Base-by-base conservation (phyloP, 2,888 invertebrate species). In the Orthosia incerta region DNA sequence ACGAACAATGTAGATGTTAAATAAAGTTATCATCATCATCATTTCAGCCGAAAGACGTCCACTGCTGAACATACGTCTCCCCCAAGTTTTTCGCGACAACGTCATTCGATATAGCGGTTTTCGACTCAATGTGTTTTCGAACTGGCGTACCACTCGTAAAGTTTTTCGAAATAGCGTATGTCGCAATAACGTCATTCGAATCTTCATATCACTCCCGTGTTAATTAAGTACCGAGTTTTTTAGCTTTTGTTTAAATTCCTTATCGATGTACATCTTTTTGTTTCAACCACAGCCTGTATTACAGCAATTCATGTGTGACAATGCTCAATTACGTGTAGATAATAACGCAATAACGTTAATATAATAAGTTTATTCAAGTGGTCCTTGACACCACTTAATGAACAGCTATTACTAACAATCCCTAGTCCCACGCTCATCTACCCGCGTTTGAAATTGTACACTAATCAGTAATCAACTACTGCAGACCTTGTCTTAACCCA, bases 331-430 rank as follows among this genome's bases (percentile, higher is more conserved):
- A 87, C 71, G 61, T 67, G 64, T 71, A 73, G 65, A 84, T 78
- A 79, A 77, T 81, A 74, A 81, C 59, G 75, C 85, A 83, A 82
- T 71, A 80, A 75, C 62, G 23, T 74, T 82, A 84, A 76, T 80
- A 76, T 80, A n/a, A 71, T 80, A 77, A 77, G 79, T 74, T 82
- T 71, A 80, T 84, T 77, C 80, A 76, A 71, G 67, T 64, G 80
- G 87, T 92, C 94, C 94, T 93, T 94, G 94, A 91, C 91, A 92
- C 88, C 81, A 87, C 87, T 82, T 90, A 89, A 90, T 91, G 89
- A 89, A 91, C 89, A 80, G 90, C 88, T 89, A 88, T 87, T 89
- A 86, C 85, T 83, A 90, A 93, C 92, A 94, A 91, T 91, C 89
- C 91, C 74, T 81, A 85, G 86, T 94, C 95, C 95, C 94, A 95